Conservation (phyloP, 2,113 vertebrate species). For the Sturnus vulgaris region DNA sequence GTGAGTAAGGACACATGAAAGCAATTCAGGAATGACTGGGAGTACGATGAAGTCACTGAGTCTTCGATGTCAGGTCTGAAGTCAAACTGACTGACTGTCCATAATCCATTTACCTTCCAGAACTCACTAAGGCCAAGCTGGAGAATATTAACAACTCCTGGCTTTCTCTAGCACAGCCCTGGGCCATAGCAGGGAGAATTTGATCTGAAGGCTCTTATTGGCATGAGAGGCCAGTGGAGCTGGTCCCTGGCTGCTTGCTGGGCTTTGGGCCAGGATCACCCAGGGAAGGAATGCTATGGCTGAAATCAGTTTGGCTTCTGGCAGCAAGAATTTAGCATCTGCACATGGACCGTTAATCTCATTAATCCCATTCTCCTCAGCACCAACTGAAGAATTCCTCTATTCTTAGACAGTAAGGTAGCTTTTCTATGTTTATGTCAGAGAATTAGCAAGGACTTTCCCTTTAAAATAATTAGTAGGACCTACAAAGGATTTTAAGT, state of each 20-base stretch:
- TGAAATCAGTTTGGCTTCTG: not conserved
- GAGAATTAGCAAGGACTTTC: not conserved
- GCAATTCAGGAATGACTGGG: not conserved
- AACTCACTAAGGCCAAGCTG: not conserved
- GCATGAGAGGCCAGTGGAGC: not conserved
- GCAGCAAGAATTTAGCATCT: not conserved
- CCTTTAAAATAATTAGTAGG: conserved; percentile 21
- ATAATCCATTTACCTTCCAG: not conserved
- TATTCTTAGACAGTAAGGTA: not conserved
- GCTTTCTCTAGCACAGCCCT: not conserved
- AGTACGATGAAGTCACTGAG: not conserved
- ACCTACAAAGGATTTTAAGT: not conserved
- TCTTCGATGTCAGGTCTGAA: not conserved
- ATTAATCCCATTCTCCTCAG: not conserved
- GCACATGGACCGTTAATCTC: not conserved
- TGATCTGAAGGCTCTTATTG: not conserved
- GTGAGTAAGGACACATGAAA: not conserved
- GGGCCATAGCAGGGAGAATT: not conserved
- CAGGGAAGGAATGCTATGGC: not conserved
- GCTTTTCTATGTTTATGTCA: not conserved
- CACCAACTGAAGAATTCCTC: not conserved
- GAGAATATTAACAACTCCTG: not conserved
- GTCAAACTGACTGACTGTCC: not conserved
- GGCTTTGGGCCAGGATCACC: not conserved
- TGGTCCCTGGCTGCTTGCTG: not conserved